Percentiles rank a stretch among this genome's conserved stretches.
These are phyloP conservation scores for Burhinus oedicnemus DNA, from an alignment of 2,113 vertebrate genomes.

Conservation along the genomic window DNA sequence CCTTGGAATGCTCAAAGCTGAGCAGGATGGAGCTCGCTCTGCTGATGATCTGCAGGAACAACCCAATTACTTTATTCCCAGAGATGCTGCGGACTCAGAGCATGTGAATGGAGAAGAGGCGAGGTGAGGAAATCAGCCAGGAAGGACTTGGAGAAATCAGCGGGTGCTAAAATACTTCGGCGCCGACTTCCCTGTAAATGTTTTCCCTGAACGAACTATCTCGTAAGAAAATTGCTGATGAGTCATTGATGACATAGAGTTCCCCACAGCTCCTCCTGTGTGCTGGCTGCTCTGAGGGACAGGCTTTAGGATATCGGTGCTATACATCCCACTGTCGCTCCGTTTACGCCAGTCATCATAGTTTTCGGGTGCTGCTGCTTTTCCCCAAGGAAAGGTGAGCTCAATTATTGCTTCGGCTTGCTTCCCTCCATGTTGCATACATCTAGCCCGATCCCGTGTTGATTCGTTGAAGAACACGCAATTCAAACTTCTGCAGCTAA, in stretches of 20 bases:
- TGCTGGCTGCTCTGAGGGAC: not conserved
- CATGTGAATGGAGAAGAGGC: not conserved
- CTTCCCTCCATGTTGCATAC: not conserved
- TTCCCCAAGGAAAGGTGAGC: not conserved
- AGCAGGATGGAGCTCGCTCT: not conserved
- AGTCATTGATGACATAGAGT: accelerated
- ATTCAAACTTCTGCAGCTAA: not conserved
- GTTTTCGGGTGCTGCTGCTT: accelerated
- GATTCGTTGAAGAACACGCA: not conserved
- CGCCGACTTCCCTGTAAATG: not conserved
- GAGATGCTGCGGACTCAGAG: accelerated
- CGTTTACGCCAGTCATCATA: accelerated
- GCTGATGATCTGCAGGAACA: not conserved
- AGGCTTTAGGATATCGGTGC: not conserved
- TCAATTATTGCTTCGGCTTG: not conserved
- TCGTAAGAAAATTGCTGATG: not conserved
- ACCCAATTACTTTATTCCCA: accelerated
- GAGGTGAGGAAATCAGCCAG: not conserved
- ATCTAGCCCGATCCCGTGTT: accelerated
- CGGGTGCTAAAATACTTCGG: not conserved
- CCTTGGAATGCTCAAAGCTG: accelerated
- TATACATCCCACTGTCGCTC: accelerated
- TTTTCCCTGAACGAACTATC: not conserved
- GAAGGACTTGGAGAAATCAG: not conserved
- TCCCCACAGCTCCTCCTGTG: not conserved